These are phyloP conservation scores for Cyclargus thomasi DNA, from an alignment of 1,140 invertebrate genomes.

Conservation along the genomic window DNA sequence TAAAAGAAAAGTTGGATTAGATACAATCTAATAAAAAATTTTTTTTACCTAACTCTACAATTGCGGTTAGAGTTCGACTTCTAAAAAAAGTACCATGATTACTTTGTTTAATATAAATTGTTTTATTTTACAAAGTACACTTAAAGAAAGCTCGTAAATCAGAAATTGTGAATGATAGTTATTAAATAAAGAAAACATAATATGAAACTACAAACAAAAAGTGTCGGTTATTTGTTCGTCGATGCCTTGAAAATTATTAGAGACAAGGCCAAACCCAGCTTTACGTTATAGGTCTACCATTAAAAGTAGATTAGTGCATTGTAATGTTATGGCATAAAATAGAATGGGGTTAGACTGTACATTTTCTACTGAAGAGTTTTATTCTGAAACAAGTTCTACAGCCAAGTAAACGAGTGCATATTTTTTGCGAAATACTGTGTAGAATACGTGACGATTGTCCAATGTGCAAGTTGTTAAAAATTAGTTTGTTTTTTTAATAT, in stretches of 20 bases:
- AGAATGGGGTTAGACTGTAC: neutral
- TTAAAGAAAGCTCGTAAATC: too few species aligned
- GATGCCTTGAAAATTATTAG: neutral
- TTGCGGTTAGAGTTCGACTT: too few species aligned
- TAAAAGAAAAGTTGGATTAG: too few species aligned
- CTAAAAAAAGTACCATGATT: too few species aligned
- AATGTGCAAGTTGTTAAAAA: too few species aligned
- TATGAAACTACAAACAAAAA: neutral
- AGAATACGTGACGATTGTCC: too few species aligned
- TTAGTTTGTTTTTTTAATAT: neutral
- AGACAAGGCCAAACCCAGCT: neutral
- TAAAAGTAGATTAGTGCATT: conserved; percentile 23
- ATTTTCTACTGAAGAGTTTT: neutral
- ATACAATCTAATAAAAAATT: too few species aligned
- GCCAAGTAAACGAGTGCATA: neutral
- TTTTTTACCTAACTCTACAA: too few species aligned
- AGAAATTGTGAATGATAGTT: neutral
- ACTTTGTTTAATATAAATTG: too few species aligned
- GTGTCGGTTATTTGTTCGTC: neutral
- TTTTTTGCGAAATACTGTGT: neutral
- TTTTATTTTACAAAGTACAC: too few species aligned
- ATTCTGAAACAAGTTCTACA: neutral
- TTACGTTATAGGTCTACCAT: neutral
- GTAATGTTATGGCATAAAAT: neutral
- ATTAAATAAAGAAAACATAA: neutral